Base-by-base conservation (phyloP, 2,888 invertebrate species). In the Artemia sp. region DNA sequence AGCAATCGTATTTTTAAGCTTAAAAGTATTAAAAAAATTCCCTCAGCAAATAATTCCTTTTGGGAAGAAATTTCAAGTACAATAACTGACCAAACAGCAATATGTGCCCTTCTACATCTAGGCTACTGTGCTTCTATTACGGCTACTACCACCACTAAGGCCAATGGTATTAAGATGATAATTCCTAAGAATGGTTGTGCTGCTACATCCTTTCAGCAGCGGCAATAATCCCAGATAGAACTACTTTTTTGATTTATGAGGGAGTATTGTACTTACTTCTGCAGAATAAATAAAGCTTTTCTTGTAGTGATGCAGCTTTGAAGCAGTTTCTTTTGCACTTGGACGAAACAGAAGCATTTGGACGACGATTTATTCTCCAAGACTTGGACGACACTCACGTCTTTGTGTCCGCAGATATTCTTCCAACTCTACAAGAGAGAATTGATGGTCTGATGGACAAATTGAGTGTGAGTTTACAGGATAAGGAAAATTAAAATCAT, bases 391-490 rank as follows among this genome's bases (percentile, higher is more conserved):
- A 96, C 75, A 89, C 87, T 72, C 96, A 97, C 79, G 78, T 97
- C 8, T 96, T 97, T 70, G 92, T 97, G 76, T 90, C 93, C n/a
- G 84, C 89, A 0, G 96, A 97, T 75, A 93, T 95, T 74, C 83
- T 97, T 51, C 91, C 92, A 72, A 86, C 85, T 11, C 80, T 97
- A 68, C 91, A 93, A 80, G 86, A 87, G 0, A 85, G 89, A 76
- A 88, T 92, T 52, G 95, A 96, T 77, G 93, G 93, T 81, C 84
- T 96, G 73, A 93, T 96, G 92, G 95, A 96, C 78, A 90, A 90
- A 78, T 87, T 93, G 68, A 92, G 91, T 77, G 90, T 92, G 75
- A 90, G 92, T 5, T 78, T 92, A 38, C 86, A 89, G 72, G 91
- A 91, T 72, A 90, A 87, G 77, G 86, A 85, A 77, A 77, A 84